Evolutionary conservation across 2,888 invertebrate genomes (phyloP).

Genomic region (Bombyx huttoni): DNA sequence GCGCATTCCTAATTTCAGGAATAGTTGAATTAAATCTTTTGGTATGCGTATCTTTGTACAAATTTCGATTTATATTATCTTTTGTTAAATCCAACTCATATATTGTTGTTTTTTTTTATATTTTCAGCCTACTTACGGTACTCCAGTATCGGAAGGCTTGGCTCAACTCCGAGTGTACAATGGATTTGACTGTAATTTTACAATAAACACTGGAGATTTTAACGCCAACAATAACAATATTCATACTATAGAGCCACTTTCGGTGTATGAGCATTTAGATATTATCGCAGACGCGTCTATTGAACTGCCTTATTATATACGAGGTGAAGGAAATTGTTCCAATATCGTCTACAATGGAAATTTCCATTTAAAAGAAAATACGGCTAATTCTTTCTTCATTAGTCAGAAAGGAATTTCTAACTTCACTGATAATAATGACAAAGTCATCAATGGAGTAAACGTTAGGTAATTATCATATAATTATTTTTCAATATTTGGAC

Average conservation of each 20-base stretch:
- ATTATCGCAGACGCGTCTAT: slow-evolving; percentile 25
- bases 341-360: slow-evolving; percentile 22
- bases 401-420: slow-evolving; percentile 25
- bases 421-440: slow-evolving; percentile 56
- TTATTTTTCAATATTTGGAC: too few species aligned
- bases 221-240: slow-evolving; percentile 13
- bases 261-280: slow-evolving; percentile 52
- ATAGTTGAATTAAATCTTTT: slow-evolving; percentile 84
- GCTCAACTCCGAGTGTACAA: slow-evolving; percentile 82
- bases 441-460: slow-evolving; percentile 45
- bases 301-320: slow-evolving; percentile 43
- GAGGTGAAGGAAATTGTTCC: slow-evolving; percentile 32
- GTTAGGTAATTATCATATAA: slow-evolving; percentile 47
- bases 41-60: slow-evolving; percentile 43
- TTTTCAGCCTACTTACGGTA: slow-evolving; percentile 70
- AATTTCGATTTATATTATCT: background rate
- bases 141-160: slow-evolving; percentile 68
- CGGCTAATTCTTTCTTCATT: slow-evolving; percentile 55
- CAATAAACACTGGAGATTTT: slow-evolving; percentile 25
- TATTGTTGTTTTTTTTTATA: slow-evolving; percentile 1
- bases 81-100: background rate
- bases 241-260: slow-evolving; percentile 34
- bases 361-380: slow-evolving; percentile 37
- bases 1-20: slow-evolving; percentile 90
- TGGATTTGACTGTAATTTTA: slow-evolving; percentile 71